Percentiles rank a stretch among this genome's conserved stretches.
These are phyloP conservation scores for Pelochelys cantorii DNA, from an alignment of 2,797 vertebrate genomes.

Conservation along the genomic window DNA sequence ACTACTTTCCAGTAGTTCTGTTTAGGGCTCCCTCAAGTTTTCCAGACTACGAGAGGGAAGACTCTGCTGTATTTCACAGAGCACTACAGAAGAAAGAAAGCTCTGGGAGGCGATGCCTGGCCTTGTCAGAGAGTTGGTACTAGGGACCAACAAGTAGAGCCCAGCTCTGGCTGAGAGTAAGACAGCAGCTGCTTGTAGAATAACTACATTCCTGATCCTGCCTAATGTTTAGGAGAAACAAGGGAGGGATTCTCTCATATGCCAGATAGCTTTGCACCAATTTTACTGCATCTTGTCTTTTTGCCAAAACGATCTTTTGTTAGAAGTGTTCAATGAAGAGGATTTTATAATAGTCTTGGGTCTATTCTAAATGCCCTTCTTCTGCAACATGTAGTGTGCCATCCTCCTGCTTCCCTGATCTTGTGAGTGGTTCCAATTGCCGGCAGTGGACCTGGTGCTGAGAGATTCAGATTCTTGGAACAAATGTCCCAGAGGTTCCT, in stretches of 20 bases:
- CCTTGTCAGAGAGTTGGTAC: conserved; percentile 27
- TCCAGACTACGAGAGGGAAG: not conserved
- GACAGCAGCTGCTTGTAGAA: not conserved
- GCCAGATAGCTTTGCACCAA: conserved; percentile 58
- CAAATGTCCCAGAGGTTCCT: conserved; percentile 17
- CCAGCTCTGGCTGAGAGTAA: conserved; percentile 17
- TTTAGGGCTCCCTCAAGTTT: conserved; percentile 28
- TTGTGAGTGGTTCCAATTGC: conserved; percentile 54
- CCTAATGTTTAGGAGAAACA: conserved; percentile 43
- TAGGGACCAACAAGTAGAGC: conserved; percentile 52
- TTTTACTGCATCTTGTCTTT: conserved; percentile 48
- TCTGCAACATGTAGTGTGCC: conserved; percentile 36
- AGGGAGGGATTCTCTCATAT: conserved; percentile 28
- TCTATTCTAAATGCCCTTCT: conserved; percentile 30
- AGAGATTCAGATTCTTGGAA: conserved; percentile 40
- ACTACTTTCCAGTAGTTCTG: not conserved
- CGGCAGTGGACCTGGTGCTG: not conserved
- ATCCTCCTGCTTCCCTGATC: conserved; percentile 36
- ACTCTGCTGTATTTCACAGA: conserved; percentile 16
- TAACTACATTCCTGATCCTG: conserved; percentile 50
- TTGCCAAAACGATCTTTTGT: conserved; percentile 62
- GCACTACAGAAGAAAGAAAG: conserved; percentile 35
- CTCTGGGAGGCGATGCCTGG: not conserved
- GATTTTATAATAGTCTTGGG: conserved; percentile 38
- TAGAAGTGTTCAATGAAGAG: conserved; percentile 47